Evolutionary conservation across 2,888 invertebrate genomes (phyloP).

Genomic region (Trachelus iudaicus): DNA sequence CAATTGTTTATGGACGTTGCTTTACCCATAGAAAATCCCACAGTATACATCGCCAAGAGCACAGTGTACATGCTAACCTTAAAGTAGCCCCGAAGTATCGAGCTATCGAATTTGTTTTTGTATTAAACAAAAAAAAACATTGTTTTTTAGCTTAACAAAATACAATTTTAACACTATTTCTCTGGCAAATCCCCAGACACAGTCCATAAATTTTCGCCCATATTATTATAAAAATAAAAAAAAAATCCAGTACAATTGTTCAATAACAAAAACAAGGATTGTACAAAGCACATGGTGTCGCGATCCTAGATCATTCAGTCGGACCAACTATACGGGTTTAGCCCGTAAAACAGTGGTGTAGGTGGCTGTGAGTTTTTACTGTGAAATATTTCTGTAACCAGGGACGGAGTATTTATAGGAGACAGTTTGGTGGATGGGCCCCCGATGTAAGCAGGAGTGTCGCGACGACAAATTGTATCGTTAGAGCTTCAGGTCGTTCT

Average conservation of each 20-base stretch:
- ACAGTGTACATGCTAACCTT: neutral
- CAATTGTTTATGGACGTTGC: neutral
- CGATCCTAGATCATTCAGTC: neutral
- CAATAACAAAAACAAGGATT: neutral
- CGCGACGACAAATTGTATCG: slow-evolving; percentile 21
- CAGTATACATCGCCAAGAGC: neutral
- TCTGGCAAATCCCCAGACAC: neutral
- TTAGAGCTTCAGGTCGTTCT: slow-evolving; percentile 14
- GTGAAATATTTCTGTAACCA: slow-evolving; percentile 10
- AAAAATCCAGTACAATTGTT: too few relatives aligned
- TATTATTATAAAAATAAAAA: neutral
- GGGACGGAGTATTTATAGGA: slow-evolving; percentile 5
- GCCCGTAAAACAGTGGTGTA: neutral
- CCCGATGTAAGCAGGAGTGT: slow-evolving; percentile 1
- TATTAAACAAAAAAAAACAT: neutral
- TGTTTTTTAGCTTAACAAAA: neutral
- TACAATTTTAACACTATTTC: neutral
- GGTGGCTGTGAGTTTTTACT: neutral
- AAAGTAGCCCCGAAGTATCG: fast-evolving
- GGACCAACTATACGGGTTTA: neutral
- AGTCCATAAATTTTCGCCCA: neutral
- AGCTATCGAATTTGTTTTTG: neutral
- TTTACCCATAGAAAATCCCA: neutral
- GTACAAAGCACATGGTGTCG: neutral
- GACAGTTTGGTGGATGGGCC: neutral